A percentile compares a stretch with the other conserved stretches of the same genome.
Conservation (phyloP, 2,797 vertebrate genomes). For the Mus minutoides region DNA sequence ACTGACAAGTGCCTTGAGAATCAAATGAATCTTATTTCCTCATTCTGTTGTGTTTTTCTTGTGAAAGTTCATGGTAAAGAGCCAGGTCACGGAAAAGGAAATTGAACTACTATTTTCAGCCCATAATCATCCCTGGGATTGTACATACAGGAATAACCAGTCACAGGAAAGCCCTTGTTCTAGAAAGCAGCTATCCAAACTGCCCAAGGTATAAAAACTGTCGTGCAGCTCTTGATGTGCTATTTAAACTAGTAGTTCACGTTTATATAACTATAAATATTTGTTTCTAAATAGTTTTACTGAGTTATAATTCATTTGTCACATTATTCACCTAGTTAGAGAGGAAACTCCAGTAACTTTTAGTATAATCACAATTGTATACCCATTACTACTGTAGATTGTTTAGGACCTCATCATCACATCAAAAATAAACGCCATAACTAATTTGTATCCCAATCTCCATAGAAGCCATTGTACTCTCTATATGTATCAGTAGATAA, state of each 20-base stretch:
- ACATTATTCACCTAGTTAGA: neutral
- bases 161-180: constrained; percentile 1
- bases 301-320: neutral
- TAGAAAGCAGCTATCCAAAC: constrained; percentile 2
- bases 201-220: neutral
- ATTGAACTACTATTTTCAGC: neutral
- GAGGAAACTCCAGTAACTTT: neutral
- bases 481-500: neutral
- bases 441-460: no score
- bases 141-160: neutral
- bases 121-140: neutral
- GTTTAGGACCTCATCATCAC: neutral
- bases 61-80: neutral
- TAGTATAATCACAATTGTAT: neutral
- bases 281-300: neutral
- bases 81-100: neutral
- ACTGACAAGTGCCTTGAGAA: neutral
- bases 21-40: neutral
- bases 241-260: neutral
- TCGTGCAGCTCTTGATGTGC: neutral
- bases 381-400: neutral
- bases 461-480: neutral
- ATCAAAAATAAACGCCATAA: neutral
- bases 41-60: neutral
- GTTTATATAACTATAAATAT: neutral